Evolutionary conservation across 1,140 invertebrate genomes (phyloP).

Genomic region (Drosophila auraria): DNA sequence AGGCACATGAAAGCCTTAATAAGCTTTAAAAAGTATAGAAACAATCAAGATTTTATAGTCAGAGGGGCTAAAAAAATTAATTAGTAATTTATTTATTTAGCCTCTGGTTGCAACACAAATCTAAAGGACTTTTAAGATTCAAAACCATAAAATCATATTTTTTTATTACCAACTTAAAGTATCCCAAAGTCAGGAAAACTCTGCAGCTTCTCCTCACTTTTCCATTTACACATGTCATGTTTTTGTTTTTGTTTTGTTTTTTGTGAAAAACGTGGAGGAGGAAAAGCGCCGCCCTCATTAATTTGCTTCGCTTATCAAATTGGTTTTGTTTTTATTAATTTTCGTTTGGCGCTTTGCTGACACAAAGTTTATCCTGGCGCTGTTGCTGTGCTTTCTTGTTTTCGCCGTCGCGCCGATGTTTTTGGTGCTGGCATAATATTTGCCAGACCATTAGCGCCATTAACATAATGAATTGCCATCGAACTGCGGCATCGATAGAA

Average conservation of each 20-base stretch:
- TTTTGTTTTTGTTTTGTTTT: slow-evolving; percentile 21
- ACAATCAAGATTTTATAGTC: too few relatives aligned
- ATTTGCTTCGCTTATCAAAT: slow-evolving; percentile 81
- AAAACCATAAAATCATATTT: too few relatives aligned
- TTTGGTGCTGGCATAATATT: slow-evolving; percentile 64
- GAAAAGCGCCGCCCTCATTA: slow-evolving; percentile 62
- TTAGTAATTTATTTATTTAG: neutral
- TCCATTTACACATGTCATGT: slow-evolving; percentile 30
- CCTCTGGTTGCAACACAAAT: too few relatives aligned
- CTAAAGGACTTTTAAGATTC: too few relatives aligned
- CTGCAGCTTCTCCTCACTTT: neutral
- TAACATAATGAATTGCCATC: slow-evolving; percentile 82
- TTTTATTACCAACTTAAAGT: neutral
- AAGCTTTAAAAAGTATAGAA: too few relatives aligned
- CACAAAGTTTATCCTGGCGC: slow-evolving; percentile 49
- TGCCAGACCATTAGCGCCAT: slow-evolving; percentile 80
- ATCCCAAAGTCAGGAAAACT: neutral
- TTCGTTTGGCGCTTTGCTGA: slow-evolving; percentile 49
- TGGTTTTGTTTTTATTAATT: slow-evolving; percentile 71
- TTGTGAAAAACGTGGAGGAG: slow-evolving; percentile 13
- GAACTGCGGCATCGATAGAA: slow-evolving; percentile 50
- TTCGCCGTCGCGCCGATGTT: slow-evolving; percentile 15
- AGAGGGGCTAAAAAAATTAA: neutral
- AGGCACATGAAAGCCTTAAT: neutral
- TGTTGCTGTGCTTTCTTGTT: slow-evolving; percentile 23